Base-by-base conservation (phyloP, 2,797 vertebrate genomes). In the Molothrus ater region DNA sequence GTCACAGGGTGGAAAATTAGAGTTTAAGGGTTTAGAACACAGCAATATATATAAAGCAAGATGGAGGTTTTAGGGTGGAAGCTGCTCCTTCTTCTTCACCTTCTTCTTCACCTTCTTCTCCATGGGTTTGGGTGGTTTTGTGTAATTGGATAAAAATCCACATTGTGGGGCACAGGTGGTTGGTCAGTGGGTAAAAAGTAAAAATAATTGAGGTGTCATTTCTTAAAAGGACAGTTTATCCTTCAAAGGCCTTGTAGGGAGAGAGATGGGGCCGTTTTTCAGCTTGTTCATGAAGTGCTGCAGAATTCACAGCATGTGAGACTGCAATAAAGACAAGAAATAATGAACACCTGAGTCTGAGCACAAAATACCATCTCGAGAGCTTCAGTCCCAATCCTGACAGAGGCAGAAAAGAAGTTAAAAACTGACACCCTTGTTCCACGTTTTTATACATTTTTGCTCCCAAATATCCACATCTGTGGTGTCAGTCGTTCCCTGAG, bases 81-180 rank as follows among this genome's bases (percentile, higher is more conserved):
- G 54, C 14, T 57, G 54, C 14, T 34, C 54, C n/a, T 24, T 34
- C 31, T 21, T n/a, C 50, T 29, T 47, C 45, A 43, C 42, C 42
- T 54, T 22, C 45, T 22, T 20, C 18, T 32, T 6, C 51, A 6
- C 13, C 14, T 56, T 5, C 54, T 34, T 34, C 56, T 57, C 56
- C 56, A 25, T 17, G 22, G 10, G 56, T 57, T 57, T 25, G 56
- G 15, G 15, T 34, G 56, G 56, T 34, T 57, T 57, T 57, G n/a
- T 57, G 56, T 57, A 8, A 57, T 17, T 34, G 15, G 5, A 34
- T 34, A 24, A 57, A 57, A 57, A 57, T 34, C n/a, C 56, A 2
- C 56, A 57, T 34, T 34, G n/a, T 0, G 2, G 2, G 54, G 1
- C 56, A 34, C 0, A 3, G 15, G n/a, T 34, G 22, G 22, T 57